Base-by-base conservation (phyloP, 2,797 vertebrate genomes). In the Apogon talboti region DNA sequence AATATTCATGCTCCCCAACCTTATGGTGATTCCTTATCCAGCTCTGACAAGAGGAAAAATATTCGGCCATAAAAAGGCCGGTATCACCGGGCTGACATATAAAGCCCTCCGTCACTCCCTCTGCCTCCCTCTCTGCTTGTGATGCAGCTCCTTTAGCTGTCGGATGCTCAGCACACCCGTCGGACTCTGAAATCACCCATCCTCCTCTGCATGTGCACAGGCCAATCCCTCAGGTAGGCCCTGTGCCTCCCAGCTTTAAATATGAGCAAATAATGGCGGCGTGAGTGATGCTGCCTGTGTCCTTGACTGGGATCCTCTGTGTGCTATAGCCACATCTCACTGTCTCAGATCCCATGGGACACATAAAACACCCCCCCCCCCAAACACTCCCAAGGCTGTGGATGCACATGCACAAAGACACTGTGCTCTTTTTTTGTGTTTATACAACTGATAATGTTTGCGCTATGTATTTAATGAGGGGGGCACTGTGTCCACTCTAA, bases 291-390 rank as follows among this genome's bases (percentile, higher is more conserved):
- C 78, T 81, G 81, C 77, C 71, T 12, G 71, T 85, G 91, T 92
- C 92, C 92, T 93, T 93, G 91, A 88, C 91, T 88, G 79, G 85
- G 87, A 81, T 90, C 87, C 89, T 91, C 83, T 78, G 91, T 88
- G 91, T 83, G 83, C 87, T 74, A 69, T 83, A 85, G 88, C 84
- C 81, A 86, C 91, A 89, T 85, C 84, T 89, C 87, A 87, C 82
- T 85, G 88, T 89, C 87, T 85, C 71, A 0, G 62, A 64, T 81
- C 87, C 88, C 71, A 12, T 7, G 87, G 87, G 92, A 84, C 60
- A 48, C 75, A 83, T 92, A 89, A 92, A 92, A 6, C 24, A 83
- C 81, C 80, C 74, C 81, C 82, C 79, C 43, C 28, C 69, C 83
- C 74, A 81, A 91, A 85, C 80, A 87, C 79, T 88, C 86, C 78